phyloP scores from a whole-genome alignment of 2,888 invertebrate species.

The Branchellion lobata region DNA sequence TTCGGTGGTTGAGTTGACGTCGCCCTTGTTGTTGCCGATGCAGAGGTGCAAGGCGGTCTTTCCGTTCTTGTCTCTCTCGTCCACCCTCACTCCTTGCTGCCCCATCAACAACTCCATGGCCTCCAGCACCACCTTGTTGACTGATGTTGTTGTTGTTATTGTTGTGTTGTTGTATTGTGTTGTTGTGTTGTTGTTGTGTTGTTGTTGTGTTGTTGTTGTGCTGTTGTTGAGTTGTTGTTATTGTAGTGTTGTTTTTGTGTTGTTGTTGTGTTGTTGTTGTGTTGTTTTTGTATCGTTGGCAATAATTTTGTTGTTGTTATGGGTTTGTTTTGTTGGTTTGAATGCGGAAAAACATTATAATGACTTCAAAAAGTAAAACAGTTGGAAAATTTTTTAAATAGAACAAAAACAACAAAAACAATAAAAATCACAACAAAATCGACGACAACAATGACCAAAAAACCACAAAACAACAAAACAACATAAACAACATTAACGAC shows the following conservation, averaged over 20 bases:
- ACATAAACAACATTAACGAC: too few species aligned
- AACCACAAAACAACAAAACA: too few species aligned
- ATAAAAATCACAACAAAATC: too few species aligned
- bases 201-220: too few species aligned
- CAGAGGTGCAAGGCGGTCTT: conserved; percentile 64
- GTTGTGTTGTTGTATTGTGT: conserved; percentile 5
- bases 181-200: background rate
- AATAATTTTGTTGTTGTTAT: too few species aligned
- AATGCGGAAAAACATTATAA: too few species aligned
- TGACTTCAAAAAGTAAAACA: too few species aligned
- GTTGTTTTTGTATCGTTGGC: background rate
- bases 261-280: background rate
- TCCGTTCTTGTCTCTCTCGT: conserved; percentile 51
- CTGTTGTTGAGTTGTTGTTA: background rate
- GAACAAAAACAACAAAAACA: too few species aligned
- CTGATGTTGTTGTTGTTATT: conserved; percentile 17
- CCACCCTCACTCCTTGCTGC: conserved; percentile 56
- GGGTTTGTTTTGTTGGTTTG: too few species aligned
- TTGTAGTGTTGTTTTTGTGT: background rate
- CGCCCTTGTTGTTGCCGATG: conserved; percentile 61
- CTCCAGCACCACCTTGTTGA: conserved; percentile 30
- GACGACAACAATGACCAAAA: too few species aligned
- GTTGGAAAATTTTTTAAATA: too few species aligned
- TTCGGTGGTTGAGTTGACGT: conserved; percentile 62
- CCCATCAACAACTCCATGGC: conserved; percentile 56